Evolutionary conservation across 2,888 invertebrate genomes (phyloP), one percentile per base, ranked within the genome.

Genomic region (Andrena fulva): DNA sequence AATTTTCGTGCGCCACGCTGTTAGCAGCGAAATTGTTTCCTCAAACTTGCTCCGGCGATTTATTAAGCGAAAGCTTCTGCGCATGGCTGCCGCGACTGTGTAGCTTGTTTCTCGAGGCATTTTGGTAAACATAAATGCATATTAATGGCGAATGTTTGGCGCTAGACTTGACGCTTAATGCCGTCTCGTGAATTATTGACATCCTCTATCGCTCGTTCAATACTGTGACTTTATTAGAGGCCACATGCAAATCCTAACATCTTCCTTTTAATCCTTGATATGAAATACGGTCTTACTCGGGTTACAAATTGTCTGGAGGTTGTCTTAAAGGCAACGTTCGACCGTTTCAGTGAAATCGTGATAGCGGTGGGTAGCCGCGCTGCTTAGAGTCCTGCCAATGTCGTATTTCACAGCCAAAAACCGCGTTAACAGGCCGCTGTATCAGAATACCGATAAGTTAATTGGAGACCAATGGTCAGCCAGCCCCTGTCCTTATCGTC

Each of bases 361-460:
- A 52, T 0, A 52, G 24, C 33, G 4, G 10, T 27, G 1, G 8
- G 16, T 7, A 7, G 16, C 16, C 24, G 5, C n/a, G 3, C 10
- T 24, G 8, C 24, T 56, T 52, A 52, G 31, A 33, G 20, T 2
- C 29, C 12, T 2, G 31, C 27, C 12, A 2, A 24, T 48, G 48
- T 16, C 29, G 27, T 48, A 42, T 59, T 48, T 59, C 27, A 48
- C 20, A 12, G 42, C 10, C 35, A 48, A 69, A 59, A 69, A 54
- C 52, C 67, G n/a, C 31, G 52, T 33, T 33, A 33, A 24, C 52
- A 33, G 48, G 67, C 56, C 59, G 69, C 59, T 29, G 42, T 59
- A 59, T 69, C 59, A 8, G 59, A 27, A 27, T 27, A 2, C 12
- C 69, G 42, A 69, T 59, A 59, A 68, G 69, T 69, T 56, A 69